Evolutionary conservation across 2,797 vertebrate species (phyloP).

Genomic region (Spondyliosoma cantharus): DNA sequence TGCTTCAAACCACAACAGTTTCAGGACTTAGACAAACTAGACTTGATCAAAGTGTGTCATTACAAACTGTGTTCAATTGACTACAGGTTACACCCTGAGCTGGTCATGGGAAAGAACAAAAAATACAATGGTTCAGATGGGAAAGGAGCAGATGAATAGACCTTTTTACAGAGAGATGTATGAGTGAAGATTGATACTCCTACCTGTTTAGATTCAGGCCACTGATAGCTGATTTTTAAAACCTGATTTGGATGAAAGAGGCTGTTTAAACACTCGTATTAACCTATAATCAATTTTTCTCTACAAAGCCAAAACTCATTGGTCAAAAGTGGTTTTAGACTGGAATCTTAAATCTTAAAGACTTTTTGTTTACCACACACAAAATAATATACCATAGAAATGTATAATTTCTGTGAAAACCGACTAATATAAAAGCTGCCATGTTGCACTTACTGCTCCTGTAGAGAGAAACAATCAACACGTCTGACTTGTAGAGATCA

Average conservation of each 20-base stretch:
- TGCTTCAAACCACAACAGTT: conserved; percentile 27
- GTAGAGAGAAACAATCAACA: neutral
- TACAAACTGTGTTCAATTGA: conserved; percentile 28
- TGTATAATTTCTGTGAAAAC: neutral
- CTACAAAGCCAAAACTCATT: neutral
- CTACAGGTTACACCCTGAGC: conserved; percentile 52
- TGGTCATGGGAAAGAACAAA: conserved; percentile 24
- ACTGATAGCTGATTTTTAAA: conserved; percentile 4
- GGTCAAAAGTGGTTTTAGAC: neutral
- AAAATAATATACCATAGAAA: neutral
- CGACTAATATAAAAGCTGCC: neutral
- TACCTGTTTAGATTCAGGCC: conserved; percentile 8
- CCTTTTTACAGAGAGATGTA: neutral
- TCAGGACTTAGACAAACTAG: conserved; percentile 12
- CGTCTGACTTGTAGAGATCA: neutral
- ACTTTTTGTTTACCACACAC: neutral
- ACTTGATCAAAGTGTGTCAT: conserved; percentile 43
- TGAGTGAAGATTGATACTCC: neutral
- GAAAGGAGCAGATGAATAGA: conserved; percentile 34
- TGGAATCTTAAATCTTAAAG: neutral
- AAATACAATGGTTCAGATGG: conserved; percentile 38
- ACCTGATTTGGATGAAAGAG: neutral
- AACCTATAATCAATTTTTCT: neutral
- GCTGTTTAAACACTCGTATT: neutral
- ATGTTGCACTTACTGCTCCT: neutral